Conservation (phyloP, 2,113 vertebrate species). For the Halichoeres trimaculatus region DNA sequence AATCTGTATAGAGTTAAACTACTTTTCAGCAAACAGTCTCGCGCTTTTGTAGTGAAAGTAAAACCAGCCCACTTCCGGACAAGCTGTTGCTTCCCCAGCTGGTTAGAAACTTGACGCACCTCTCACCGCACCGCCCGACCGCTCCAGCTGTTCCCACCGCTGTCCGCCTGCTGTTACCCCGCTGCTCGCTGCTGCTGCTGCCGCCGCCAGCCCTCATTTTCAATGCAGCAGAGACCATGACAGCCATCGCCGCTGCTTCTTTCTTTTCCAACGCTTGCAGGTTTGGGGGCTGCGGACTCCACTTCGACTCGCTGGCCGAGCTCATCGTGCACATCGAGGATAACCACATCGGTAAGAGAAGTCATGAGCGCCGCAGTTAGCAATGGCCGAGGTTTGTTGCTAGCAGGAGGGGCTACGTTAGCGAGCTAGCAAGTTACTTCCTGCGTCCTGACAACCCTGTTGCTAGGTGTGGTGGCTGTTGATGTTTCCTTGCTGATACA, state of each 20-base stretch:
- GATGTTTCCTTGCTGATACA: background rate
- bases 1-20: no score
- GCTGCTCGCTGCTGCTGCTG: slow-evolving; percentile 60
- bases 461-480: slow-evolving; percentile 86
- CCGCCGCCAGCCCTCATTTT: slow-evolving; percentile 72
- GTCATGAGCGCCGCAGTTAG: slow-evolving; percentile 25
- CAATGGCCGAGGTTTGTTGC: slow-evolving; percentile 60
- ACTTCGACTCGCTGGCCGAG: slow-evolving; percentile 92
- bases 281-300: slow-evolving; percentile 93
- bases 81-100: background rate
- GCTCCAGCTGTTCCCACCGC: slow-evolving; percentile 81
- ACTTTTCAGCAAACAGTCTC: no score
- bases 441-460: slow-evolving; percentile 88
- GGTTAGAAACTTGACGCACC: slow-evolving; percentile 45
- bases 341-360: slow-evolving; percentile 91
- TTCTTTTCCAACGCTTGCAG: slow-evolving; percentile 96
- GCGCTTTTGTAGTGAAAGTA: slow-evolving; percentile 51
- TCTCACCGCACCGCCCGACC: slow-evolving; percentile 71
- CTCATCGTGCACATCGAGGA: slow-evolving; percentile 97
- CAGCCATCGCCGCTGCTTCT: slow-evolving; percentile 96
- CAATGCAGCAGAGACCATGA: slow-evolving; percentile 91
- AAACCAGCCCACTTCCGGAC: slow-evolving; percentile 48
- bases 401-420: slow-evolving; percentile 68
- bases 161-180: slow-evolving; percentile 62
- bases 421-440: slow-evolving; percentile 73